A percentile compares a stretch with the other conserved stretches of the same genome.
Conservation (phyloP, 30 jellyfish, hydroid and myxozoan species). For the Phacellophora camtschatica region DNA sequence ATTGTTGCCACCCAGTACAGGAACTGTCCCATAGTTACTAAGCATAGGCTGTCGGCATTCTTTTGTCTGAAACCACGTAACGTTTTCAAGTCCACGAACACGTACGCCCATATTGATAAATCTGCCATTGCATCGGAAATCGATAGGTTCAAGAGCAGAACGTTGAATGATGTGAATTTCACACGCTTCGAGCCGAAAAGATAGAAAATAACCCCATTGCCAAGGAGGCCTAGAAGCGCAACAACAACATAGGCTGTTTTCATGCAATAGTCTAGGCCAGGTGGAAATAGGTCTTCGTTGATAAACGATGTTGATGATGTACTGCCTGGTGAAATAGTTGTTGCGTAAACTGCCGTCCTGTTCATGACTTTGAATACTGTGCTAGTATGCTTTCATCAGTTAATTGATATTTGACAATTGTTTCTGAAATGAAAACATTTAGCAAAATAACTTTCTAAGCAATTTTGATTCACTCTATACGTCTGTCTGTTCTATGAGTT, state of each 20-base stretch:
- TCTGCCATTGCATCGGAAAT: conserved; percentile 76
- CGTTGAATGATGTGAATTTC: conserved; percentile 51
- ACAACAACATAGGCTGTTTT: conserved; percentile 31
- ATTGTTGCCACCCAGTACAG: conserved; percentile 71
- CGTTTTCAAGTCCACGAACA: conserved; percentile 54
- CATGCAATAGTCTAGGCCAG: conserved; percentile 11
- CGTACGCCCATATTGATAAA: conserved; percentile 71
- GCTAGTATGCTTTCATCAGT: too few species aligned
- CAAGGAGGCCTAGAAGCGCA: conserved; percentile 34
- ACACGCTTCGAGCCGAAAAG: conserved; percentile 47
- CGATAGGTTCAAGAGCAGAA: conserved; percentile 73
- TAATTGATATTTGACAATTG: too few species aligned
- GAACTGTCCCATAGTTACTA: conserved; percentile 78
- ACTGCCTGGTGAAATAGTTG: not conserved
- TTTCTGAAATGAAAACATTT: too few species aligned
- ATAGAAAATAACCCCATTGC: conserved; percentile 48
- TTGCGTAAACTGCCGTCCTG: not conserved
- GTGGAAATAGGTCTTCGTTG: conserved; percentile 22
- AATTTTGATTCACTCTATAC: too few species aligned
- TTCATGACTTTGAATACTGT: too few species aligned
- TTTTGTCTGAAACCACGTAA: conserved; percentile 47
- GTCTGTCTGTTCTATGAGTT: too few species aligned
- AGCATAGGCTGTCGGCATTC: conserved; percentile 61
- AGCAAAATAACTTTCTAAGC: too few species aligned
- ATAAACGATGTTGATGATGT: not conserved